Evolutionary conservation across 2,888 invertebrate species (phyloP), one percentile per base, ranked within the genome.

Genomic region (Tiliacea aurago): DNA sequence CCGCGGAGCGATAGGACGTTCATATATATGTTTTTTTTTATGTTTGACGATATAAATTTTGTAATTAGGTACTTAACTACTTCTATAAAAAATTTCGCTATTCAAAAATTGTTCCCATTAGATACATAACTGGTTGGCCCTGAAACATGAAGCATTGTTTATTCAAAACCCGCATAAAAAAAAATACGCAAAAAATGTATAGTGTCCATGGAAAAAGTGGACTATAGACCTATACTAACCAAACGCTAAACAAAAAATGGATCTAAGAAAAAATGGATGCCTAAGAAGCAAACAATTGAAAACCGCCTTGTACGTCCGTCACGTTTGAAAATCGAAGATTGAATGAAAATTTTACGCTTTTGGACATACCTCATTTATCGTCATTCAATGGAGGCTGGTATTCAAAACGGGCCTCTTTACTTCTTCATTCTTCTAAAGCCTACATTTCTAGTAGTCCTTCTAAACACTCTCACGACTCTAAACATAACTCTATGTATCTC

Each of bases 301-400:
- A 80, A 53, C 13, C 33, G 23, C 20, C 47, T 45, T 49, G 37
- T 45, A 37, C 56, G 18, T 62, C 20, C 15, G 15, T 51, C 20
- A 56, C 56, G 23, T 73, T 73, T 37, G n/a, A 71, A 68, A 75
- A 76, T 67, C 61, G 33, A 78, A 73, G 15, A 62, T 10, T n/a
- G 37, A 73, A 70, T 73, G 13, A 64, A 65, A 62, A 76, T 71
- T 69, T 55, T 18, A 69, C 47, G 62, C 23, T 43, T 75, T 77
- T 66, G 23, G 43, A 56, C 4, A 61, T 20, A 73, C 41, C 33
- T 64, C 33, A 66, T 70, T 67, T 43, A 49, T 56, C 28, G 5
- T 41, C 64, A 64, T 67, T 77, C 28, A 28, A 28, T 41, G 43
- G 58, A 78, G 69, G 53, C 7, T 65, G 18, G 41, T 37, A 41